Base-by-base conservation (phyloP, 2,113 vertebrate genomes). In the Mesocricetus auratus region DNA sequence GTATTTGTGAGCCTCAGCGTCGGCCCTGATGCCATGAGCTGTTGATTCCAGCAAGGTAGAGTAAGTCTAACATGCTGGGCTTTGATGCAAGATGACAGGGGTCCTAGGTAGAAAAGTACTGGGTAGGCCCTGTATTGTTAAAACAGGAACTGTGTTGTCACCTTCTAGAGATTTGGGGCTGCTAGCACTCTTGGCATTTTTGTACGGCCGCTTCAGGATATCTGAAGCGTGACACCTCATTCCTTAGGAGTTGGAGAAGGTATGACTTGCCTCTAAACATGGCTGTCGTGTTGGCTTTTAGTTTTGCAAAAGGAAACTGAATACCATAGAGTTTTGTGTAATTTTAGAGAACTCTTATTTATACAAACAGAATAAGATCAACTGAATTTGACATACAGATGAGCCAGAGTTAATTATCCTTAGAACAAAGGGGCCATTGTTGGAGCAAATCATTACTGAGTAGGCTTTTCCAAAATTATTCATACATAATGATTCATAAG, bases 271-370 rank as follows among this genome's bases (percentile, higher is more conserved):
- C 68, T 92, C 66, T 56, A n/a, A 75, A 69, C 2, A 3, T 22
- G 8, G 56, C 68, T 56, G 39, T 47, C 42, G 31, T 33, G 2
- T 42, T 62, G 21, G 36, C 29, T 77, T 89, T 86, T 85, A 90
- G 39, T 94, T 93, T 86, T 88, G n/a, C 26, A 71, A 42, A 69
- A 83, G 33, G 39, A 95, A 47, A 60, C 47, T 69, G 4, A 53
- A 33, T 89, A 90, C 71, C 53, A 29, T 66, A 39, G 11, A 79
- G n/a, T 93, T 33, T 64, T 90, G 36, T 89, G 47, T 93, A 56
- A 94, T 87, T 90, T 96, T 95, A 87, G 53, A 66, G 78, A 60
- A 74, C 39, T 74, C 60, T 95, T 94, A 2, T 53, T 89, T 86
- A 79, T 94, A 73, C 66, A 94, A 89, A 66, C 86, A 71, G 2